Conservation (phyloP, 2,797 vertebrate genomes). For the Euphonia xanthogaster region DNA sequence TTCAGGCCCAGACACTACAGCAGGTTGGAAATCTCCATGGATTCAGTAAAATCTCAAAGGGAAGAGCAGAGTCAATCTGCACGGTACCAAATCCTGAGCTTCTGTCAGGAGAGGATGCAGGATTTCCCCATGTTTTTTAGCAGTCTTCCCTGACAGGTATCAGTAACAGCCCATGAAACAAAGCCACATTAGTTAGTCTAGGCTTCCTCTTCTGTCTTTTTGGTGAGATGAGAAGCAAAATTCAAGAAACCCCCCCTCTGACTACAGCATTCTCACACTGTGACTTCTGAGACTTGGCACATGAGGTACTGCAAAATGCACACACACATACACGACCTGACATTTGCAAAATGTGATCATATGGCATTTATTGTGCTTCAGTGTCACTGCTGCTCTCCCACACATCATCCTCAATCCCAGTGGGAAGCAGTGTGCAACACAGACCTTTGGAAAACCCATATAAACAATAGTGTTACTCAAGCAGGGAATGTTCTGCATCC, state of each 20-base stretch:
- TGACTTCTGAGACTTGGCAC: not conserved
- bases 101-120: not conserved
- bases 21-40: not conserved
- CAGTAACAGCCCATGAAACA: not conserved
- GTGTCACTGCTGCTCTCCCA: not conserved
- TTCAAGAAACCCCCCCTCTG: not conserved
- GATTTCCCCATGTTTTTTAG: not conserved
- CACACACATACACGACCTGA: not conserved
- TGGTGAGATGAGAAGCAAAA: not conserved
- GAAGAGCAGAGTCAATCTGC: not conserved
- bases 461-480: not conserved
- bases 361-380: not conserved
- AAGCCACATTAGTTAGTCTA: not conserved
- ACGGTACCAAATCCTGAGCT: not conserved
- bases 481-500: not conserved
- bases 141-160: not conserved
- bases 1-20: not conserved
- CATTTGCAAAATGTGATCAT: not conserved
- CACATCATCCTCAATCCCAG: not conserved
- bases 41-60: not conserved
- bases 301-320: not conserved
- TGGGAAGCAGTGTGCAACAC: not conserved
- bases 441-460: not conserved
- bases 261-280: not conserved
- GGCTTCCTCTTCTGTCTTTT: not conserved